Conservation (phyloP, 2,113 vertebrate genomes). For the Centrocercus urophasianus region DNA sequence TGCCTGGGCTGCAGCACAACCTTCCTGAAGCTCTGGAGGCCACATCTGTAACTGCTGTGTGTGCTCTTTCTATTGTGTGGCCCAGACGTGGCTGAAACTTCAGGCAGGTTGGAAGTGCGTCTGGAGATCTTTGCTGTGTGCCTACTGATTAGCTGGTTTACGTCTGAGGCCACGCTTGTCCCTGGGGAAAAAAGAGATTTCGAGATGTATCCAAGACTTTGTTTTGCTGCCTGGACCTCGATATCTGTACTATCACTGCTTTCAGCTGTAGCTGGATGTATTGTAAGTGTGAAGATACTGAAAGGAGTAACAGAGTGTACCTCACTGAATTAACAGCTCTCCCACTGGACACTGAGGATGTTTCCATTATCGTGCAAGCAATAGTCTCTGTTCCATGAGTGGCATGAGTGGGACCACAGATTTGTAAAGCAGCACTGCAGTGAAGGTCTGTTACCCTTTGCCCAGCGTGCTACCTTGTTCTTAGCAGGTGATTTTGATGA, state of each 20-base stretch:
- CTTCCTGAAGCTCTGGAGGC: background rate
- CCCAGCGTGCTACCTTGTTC: background rate
- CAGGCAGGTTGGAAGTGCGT: background rate
- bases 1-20: background rate
- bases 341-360: background rate
- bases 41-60: background rate
- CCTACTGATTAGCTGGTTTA: background rate
- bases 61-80: background rate
- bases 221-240: background rate
- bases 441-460: background rate
- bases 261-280: background rate
- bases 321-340: background rate
- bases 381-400: background rate
- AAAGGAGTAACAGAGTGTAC: background rate
- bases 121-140: background rate
- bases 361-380: background rate
- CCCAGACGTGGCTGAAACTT: background rate
- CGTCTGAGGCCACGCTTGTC: background rate
- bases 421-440: background rate
- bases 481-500: background rate
- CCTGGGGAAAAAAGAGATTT: background rate
- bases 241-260: background rate
- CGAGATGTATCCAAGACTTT: background rate
- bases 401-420: background rate
- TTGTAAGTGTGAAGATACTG: background rate